These are phyloP conservation scores for Berghia stephanieae DNA, from an alignment of 1,140 invertebrate genomes.

Conservation along the genomic window DNA sequence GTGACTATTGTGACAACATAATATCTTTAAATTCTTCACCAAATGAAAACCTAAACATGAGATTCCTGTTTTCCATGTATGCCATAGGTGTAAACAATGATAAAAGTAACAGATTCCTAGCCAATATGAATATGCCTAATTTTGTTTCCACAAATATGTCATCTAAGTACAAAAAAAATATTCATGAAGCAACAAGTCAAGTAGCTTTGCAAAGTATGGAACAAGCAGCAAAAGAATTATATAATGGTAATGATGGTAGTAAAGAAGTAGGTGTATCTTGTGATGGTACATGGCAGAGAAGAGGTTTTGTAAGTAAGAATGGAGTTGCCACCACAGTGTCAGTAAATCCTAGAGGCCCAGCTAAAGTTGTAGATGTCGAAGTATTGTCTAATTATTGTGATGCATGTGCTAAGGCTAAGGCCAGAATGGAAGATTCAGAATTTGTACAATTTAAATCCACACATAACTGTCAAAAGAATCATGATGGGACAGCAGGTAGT, in stretches of 20 bases:
- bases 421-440: no score
- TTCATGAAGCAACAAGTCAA: neutral
- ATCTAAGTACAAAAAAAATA: neutral
- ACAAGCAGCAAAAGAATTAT: neutral
- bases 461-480: no score
- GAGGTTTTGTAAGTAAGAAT: conserved; percentile 5
- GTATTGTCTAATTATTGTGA: neutral
- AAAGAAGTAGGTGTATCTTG: neutral
- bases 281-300: conserved; percentile 4
- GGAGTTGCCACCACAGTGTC: neutral
- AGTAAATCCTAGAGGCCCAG: neutral
- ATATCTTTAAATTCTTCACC: no score
- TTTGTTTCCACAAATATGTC: neutral
- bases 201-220: neutral
- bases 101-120: neutral
- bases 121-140: neutral
- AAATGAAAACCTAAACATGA: no score
- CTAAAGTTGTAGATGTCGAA: neutral
- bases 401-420: neutral
- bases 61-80: no score
- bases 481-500: no score
- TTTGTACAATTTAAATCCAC: no score
- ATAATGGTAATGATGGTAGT: no score
- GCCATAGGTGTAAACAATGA: neutral
- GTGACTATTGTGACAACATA: no score